phyloP scores from a whole-genome alignment of 2,797 vertebrate species.

The Karalla daura region DNA sequence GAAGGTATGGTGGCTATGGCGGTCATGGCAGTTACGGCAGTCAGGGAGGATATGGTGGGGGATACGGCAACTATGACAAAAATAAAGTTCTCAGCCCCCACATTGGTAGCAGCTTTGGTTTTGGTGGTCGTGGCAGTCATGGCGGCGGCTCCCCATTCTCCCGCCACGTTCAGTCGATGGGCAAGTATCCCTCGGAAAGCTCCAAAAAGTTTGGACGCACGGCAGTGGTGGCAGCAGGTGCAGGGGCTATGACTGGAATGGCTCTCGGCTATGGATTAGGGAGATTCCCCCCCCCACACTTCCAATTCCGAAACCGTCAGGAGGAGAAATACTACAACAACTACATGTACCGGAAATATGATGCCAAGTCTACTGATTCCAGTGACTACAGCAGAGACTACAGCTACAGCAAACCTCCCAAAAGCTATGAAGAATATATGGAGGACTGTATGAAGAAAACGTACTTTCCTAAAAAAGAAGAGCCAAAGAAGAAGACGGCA shows the following conservation, averaged over 20 bases:
- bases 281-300: conserved; percentile 71
- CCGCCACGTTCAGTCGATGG: conserved; percentile 65
- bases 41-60: conserved; percentile 37
- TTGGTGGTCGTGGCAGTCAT: conserved; percentile 51
- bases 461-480: conserved; percentile 50
- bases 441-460: conserved; percentile 69
- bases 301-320: conserved; percentile 62
- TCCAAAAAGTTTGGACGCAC: conserved; percentile 77
- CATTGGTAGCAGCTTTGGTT: conserved; percentile 72
- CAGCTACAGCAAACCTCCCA: conserved; percentile 31
- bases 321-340: conserved; percentile 80
- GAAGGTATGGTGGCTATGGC: conserved; percentile 15
- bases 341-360: conserved; percentile 79
- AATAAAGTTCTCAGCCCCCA: conserved; percentile 80
- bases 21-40: conserved; percentile 4
- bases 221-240: conserved; percentile 73
- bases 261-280: conserved; percentile 82
- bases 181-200: conserved; percentile 54
- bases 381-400: conserved; percentile 73
- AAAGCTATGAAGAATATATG: conserved; percentile 69
- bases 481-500: conserved; percentile 2
- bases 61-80: conserved; percentile 79
- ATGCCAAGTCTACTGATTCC: conserved; percentile 54
- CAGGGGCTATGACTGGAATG: conserved; percentile 73
- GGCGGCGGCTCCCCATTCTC: conserved; percentile 77